phyloP scores from a whole-genome alignment of 2,888 invertebrate genomes.

The Congeria kusceri region DNA sequence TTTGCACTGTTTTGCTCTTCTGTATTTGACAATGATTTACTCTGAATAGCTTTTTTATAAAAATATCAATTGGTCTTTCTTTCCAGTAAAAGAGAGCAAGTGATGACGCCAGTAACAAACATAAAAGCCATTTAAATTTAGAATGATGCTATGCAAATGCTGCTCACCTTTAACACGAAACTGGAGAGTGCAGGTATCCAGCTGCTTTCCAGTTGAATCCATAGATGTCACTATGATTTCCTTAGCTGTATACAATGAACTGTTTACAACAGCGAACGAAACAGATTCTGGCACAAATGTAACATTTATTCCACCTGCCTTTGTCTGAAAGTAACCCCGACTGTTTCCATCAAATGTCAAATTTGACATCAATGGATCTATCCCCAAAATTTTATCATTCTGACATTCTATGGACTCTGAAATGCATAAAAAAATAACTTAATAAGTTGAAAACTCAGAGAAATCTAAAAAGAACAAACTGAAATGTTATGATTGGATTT shows the following conservation, averaged over 20 bases:
- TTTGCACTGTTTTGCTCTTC: too few relatives aligned
- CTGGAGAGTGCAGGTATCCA: conserved; percentile 52
- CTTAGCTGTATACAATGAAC: conserved; percentile 17
- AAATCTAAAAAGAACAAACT: too few relatives aligned
- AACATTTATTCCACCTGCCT: neutral
- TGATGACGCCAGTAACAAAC: too few relatives aligned
- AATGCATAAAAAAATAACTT: too few relatives aligned
- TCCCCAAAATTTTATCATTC: conserved; percentile 21
- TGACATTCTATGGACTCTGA: conserved; percentile 33
- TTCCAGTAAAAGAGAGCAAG: too few relatives aligned
- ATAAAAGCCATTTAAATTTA: too few relatives aligned
- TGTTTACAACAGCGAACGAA: neutral
- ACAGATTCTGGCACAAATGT: conserved; percentile 16
- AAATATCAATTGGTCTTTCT: too few relatives aligned
- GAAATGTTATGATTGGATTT: too few relatives aligned
- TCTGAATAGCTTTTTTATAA: too few relatives aligned
- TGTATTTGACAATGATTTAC: too few relatives aligned
- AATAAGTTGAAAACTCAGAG: too few relatives aligned
- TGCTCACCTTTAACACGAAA: conserved; percentile 43
- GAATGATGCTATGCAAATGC: too few relatives aligned
- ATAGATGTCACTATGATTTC: conserved; percentile 28
- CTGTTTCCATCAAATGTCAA: neutral
- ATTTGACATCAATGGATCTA: neutral
- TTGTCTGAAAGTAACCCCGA: neutral
- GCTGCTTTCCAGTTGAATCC: neutral